Evolutionary conservation across 2,797 vertebrate genomes (phyloP).

Genomic region (Peromyscus eremicus): DNA sequence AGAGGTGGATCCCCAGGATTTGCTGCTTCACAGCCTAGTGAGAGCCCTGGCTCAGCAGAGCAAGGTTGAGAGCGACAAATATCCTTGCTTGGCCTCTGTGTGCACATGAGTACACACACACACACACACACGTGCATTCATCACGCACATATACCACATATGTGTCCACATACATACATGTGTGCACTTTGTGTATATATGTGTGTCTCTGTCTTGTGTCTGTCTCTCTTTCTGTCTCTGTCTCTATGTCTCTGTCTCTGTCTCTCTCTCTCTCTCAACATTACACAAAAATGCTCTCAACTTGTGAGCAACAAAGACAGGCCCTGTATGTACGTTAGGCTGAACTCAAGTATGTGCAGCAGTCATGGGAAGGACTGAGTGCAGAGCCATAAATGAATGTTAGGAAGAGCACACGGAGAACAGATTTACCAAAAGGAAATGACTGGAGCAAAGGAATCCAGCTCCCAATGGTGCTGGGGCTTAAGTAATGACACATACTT

Average conservation of each 20-base stretch:
- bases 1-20: not conserved
- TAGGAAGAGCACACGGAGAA: not conserved
- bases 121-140: not conserved
- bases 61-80: not conserved
- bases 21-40: not conserved
- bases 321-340: accelerated
- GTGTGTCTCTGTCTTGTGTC: no score
- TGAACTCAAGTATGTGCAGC: not conserved
- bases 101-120: not conserved
- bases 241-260: no score
- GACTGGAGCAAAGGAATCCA: not conserved
- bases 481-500: not conserved
- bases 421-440: not conserved
- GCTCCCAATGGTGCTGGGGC: not conserved
- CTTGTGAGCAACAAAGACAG: not conserved
- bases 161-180: not conserved
- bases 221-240: no score
- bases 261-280: no score
- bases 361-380: not conserved
- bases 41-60: not conserved
- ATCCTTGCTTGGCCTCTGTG: not conserved
- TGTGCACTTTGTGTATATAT: no score
- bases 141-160: not conserved
- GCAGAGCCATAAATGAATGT: accelerated
- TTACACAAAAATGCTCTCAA: not conserved